Percentiles rank a stretch among this genome's conserved stretches.
Conservation (phyloP, 1,140 invertebrate species). For the Cyclina sinensis region DNA sequence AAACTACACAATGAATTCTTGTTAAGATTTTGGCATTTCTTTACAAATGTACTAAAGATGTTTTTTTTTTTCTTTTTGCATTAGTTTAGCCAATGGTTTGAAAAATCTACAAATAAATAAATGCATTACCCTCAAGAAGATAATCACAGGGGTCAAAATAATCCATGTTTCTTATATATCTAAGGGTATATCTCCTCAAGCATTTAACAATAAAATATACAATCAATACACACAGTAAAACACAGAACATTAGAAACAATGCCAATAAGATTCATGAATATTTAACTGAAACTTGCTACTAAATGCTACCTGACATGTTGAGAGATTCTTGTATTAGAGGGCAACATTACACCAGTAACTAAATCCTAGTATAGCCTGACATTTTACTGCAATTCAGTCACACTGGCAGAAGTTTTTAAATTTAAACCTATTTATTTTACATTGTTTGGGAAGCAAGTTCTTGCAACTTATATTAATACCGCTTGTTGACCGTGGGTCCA, state of each 20-base stretch:
- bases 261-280: not conserved
- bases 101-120: not conserved
- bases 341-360: no score
- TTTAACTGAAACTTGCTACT: no score
- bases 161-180: slow-evolving; percentile 60
- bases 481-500: no score
- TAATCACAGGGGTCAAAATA: slow-evolving; percentile 44
- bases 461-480: no score
- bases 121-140: slow-evolving; percentile 10
- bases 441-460: no score
- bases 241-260: not conserved
- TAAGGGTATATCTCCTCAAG: not conserved
- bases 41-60: not conserved
- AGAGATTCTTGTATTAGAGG: no score
- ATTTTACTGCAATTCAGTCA: no score
- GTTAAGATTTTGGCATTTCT: not conserved
- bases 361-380: no score
- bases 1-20: not conserved
- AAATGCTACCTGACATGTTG: no score
- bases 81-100: not conserved
- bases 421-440: no score
- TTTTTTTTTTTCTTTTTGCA: not conserved
- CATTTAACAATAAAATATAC: slow-evolving; percentile 9
- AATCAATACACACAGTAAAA: not conserved
- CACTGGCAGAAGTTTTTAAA: no score